Base-by-base conservation (phyloP, 2,113 vertebrate genomes). In the Halichoeres trimaculatus region DNA sequence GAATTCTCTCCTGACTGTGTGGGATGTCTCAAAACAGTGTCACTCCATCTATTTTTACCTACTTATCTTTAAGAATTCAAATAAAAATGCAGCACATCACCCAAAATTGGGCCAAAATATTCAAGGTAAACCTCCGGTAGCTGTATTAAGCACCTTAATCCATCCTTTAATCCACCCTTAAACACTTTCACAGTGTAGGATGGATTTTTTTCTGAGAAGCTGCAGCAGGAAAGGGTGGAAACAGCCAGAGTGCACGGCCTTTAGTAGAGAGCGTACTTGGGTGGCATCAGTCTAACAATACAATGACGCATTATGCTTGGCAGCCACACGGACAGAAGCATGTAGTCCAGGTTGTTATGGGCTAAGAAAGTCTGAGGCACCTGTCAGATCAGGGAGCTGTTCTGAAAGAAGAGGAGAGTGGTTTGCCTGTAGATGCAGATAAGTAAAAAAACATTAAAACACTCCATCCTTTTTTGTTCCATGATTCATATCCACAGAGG, bases 61-160 rank as follows among this genome's bases (percentile, higher is more conserved):
- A 16, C 22, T 65, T 51, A 50, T 71, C 58, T 35, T 14, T n/a
- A 8, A 55, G 20, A 56, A 22, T 64, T 10, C 10, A 51, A 34
- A 56, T 13, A 34, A 62, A 50, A 60, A 52, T 35, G 17, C 45
- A 70, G 35, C 20, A 38, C 67, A 55, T 76, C 20, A 43, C 0
- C 36, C 19, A 53, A 53, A 81, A 56, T 64, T 72, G 43, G 53
- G 48, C 40, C 53, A 63, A 19, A 69, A 30, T 69, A 82, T 59
- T 41, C 45, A 54, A 70, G 54, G 70, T 79, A 66, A 51, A 66
- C 24, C 70, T 74, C 60, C 19, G 0, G 50, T 52, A 66, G 64
- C 60, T 24, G 50, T 8, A 53, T 69, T 57, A 70, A 74, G 66
- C 50, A 55, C 56, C 66, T 60, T 65, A 78, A 80, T 76, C 76